A percentile compares a stretch with the other conserved stretches of the same genome.
Evolutionary conservation across 2,888 invertebrate species (phyloP).

Genomic region (Phania funesta): DNA sequence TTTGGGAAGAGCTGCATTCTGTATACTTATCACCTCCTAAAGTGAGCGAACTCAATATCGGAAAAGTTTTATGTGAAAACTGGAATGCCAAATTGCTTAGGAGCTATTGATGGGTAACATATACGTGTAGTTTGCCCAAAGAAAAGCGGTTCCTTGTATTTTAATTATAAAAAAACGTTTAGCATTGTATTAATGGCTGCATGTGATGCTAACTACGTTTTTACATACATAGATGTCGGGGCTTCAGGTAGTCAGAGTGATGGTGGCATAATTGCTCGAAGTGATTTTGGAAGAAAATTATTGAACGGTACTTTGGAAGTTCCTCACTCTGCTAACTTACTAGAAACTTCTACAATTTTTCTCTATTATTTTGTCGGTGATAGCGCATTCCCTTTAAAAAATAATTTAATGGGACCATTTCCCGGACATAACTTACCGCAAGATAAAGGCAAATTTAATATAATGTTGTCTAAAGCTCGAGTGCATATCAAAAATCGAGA

Average conservation of each 20-base stretch:
- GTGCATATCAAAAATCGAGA: too few relatives aligned
- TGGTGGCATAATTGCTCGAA: too few relatives aligned
- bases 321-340: not conserved
- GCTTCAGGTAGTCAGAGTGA: not conserved
- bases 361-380: not conserved
- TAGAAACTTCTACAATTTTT: not conserved
- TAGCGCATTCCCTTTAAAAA: not conserved
- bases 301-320: not conserved
- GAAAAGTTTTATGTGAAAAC: too few relatives aligned
- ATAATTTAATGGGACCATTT: not conserved
- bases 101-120: too few relatives aligned
- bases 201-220: too few relatives aligned
- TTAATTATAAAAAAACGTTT: too few relatives aligned
- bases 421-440: slow-evolving; percentile 1
- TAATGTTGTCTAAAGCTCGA: not conserved
- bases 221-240: too few relatives aligned
- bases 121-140: too few relatives aligned
- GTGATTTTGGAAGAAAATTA: slow-evolving; percentile 2
- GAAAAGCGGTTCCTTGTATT: too few relatives aligned
- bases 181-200: too few relatives aligned
- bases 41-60: not conserved
- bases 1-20: not conserved
- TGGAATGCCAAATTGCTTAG: too few relatives aligned
- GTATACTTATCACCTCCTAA: not conserved
- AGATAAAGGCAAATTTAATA: not conserved